Evolutionary conservation across 2,888 invertebrate genomes (phyloP), one percentile per base, ranked within the genome.

Genomic region (Tenthredo amoena): DNA sequence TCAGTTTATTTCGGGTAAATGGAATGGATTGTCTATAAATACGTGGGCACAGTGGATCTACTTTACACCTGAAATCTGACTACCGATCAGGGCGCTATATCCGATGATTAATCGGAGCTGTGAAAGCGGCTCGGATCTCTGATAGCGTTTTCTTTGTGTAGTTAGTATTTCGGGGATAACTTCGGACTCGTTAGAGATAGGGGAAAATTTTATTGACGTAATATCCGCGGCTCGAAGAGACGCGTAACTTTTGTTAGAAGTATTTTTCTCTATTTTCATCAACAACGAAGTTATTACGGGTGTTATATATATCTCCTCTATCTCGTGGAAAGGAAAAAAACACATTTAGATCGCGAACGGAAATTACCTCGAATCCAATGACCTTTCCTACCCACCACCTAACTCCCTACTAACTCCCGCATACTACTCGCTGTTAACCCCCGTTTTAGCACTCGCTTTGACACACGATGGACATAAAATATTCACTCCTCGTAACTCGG

Each of bases 401-500:
- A n/a, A n/a, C n/a, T n/a, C 9, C 58, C n/a, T 55, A 18, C 5
- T 9, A 21, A 21, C 58, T 26, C 9, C 58, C 9, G 26, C 10
- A 12, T 21, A 26, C 26, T 4, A 62, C 26, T 55, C 18, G 55
- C 6, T 55, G 62, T 62, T 62, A 62, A 62, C 21, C 26, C 62
- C 26, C 26, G 62, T 62, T 62, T 62, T 62, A 62, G 21, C 62
- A 26, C 62, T 62, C 21, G 62, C 62, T 62, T 62, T 62, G 62
- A 62, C 62, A 62, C 62, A 62, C 21, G 62, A 62, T 62, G 26
- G 10, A 58, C 81, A 62, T 81, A 21, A 62, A 81, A 81, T 81
- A 81, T 81, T 81, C 81, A 81, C 58, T 21, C 21, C 81, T 34
- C 62, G 81, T 81, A 58, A 40, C 81, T 40, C 62, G 62, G 12